Base-by-base conservation (phyloP, 1,140 invertebrate genomes). In the Drosophila kepulauana region DNA sequence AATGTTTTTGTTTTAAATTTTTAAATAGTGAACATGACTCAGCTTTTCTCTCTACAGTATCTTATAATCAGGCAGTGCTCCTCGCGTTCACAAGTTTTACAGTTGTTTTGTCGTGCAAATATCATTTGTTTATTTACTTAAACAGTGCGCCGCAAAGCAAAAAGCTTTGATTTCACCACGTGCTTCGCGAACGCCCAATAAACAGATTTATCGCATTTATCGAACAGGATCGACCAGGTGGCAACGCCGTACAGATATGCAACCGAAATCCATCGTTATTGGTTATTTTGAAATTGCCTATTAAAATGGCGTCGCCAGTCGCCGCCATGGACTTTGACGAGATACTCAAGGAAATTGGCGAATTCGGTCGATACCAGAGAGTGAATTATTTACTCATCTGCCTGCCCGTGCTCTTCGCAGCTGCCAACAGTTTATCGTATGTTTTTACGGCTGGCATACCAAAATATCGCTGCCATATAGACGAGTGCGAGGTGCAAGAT, bases 381-480 rank as follows among this genome's bases (percentile, higher is more conserved):
- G 92, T 85, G 6, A 94, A 93, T 41, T 95, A 95, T 72, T 62
- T 94, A 20, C 86, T 95, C n/a, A 91, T 95, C 8, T 94, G 94
- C 81, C 74, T 95, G 28, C 94, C 94, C 6, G 94, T 95, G 16
- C 82, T 95, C 41, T 94, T 95, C 78, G 93, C 88, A 13, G 94
- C 94, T 7, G 94, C 94, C 6, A 94, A 94, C 75, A 95, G 94
- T 91, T 91, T 95, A 8, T 94, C 94, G 11, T 95, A 95, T 80
- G 94, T 95, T 5, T 95, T 95, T 79, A 94, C 94, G 4, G 94
- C 94, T 16, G 94, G 94, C 63, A 91, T 92, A 15, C 94, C 94
- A 6, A 82, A 88, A 75, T 92, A 67, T 66, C 94, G 94, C 80
- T 95, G 94, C 72, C 90, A 89, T 15, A 91, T 95, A 57, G 93